phyloP scores from a whole-genome alignment of 2,888 invertebrate species.

The Iphiclides podalirius region DNA sequence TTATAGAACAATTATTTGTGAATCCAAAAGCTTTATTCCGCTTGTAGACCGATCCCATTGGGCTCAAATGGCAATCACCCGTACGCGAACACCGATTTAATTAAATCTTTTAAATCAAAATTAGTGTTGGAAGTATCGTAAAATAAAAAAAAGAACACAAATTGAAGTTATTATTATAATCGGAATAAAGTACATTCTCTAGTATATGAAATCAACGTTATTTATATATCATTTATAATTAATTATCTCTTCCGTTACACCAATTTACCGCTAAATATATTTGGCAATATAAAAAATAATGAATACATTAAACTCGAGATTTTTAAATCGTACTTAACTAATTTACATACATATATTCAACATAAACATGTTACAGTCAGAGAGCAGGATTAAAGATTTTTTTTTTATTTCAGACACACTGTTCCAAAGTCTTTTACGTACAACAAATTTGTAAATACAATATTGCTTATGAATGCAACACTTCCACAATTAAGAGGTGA shows the following conservation, averaged over 20 bases:
- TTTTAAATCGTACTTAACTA: constrained; percentile 63
- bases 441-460: too few species aligned
- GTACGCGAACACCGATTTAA: too few species aligned
- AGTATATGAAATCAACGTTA: constrained; percentile 67
- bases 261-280: constrained; percentile 74
- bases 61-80: too few species aligned
- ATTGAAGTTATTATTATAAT: constrained; percentile 36
- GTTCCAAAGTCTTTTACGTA: too few species aligned
- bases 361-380: constrained; percentile 39
- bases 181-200: constrained; percentile 42
- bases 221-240: constrained; percentile 64
- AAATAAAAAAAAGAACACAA: constrained; percentile 9
- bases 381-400: too few species aligned
- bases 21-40: too few species aligned
- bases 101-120: too few species aligned
- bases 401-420: too few species aligned
- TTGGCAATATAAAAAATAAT: constrained; percentile 79
- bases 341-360: constrained; percentile 47
- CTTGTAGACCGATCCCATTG: too few species aligned
- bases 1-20: too few species aligned
- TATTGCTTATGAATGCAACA: background rate
- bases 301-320: constrained; percentile 72
- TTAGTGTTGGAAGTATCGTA: too few species aligned
- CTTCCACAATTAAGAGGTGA: too few species aligned
- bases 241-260: constrained; percentile 63